Evolutionary conservation across 2,113 vertebrate genomes (phyloP), one percentile per base, ranked within the genome.

Genomic region (Aspiorhynchus laticeps): DNA sequence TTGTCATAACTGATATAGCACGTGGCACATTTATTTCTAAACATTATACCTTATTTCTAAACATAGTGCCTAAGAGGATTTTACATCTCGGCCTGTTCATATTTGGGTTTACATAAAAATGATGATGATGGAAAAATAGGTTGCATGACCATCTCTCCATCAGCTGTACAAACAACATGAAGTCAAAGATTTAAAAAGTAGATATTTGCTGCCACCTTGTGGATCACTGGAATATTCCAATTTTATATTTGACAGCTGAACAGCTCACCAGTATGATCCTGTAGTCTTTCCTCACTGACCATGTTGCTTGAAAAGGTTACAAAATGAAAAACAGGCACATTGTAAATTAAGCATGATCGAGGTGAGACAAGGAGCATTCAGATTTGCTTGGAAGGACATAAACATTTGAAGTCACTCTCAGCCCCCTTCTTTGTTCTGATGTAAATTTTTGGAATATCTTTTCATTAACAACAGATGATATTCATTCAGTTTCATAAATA

Each of bases 141-240:
- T 75, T 75, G 21, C 41, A 76, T 76, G 53, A 67, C 43, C 15
- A 17, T 83, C 15, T 83, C 21, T 24, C 77, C n/a, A 59, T 84
- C 81, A 78, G 81, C 81, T 61, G 24, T 31, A 59, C 7, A 87
- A 83, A 83, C 36, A 63, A 71, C 31, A 83, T n/a, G 2, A 67
- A 56, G n/a, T 5, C 28, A 75, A 65, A 15, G 7, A 28, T 26
- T 15, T 4, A 17, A 33, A 71, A 78, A 80, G 8, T 28, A n/a
- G 28, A 33, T 69, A 3, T n/a, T 48, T 36, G n/a, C 79, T 67
- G 86, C 81, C 86, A 38, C 75, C 86, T 33, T 14, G 17, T 59
- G 81, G 86, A 33, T 59, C 26, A 31, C 24, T 5, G 11, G 21
- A 15, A 59, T 41, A 36, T 51, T 63, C n/a, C 36, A 81, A 46